A percentile compares a stretch with the other conserved stretches of the same genome.
phyloP scores from a whole-genome alignment of 2,113 vertebrate species.

The Tupaia chinensis region DNA sequence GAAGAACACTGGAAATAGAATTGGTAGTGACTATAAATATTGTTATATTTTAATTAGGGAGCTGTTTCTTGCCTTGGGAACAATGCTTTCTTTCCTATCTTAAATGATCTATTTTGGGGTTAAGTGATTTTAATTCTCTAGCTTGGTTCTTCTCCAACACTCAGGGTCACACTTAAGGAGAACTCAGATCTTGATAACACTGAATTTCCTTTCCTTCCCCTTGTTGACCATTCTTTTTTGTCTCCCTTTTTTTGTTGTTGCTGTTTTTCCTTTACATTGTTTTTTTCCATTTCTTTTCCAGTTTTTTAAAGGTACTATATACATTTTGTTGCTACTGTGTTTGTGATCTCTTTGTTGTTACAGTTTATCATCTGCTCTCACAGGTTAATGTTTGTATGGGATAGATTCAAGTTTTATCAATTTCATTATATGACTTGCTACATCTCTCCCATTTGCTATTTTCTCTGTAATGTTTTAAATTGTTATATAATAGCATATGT shows the following conservation, averaged over 20 bases:
- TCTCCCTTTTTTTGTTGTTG: neutral
- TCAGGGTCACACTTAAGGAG: neutral
- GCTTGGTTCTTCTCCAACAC: neutral
- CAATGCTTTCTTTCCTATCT: neutral
- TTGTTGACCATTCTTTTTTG: neutral
- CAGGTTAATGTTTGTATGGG: neutral
- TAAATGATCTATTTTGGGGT: neutral
- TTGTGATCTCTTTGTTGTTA: neutral
- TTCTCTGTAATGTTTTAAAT: conserved; percentile 22
- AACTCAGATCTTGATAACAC: neutral
- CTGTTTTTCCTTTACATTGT: neutral
- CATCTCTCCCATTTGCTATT: neutral
- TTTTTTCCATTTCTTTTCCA: neutral
- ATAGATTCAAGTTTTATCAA: conserved; percentile 12
- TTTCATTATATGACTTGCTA: neutral
- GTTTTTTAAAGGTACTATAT: neutral
- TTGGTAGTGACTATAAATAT: neutral
- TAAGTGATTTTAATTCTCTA: neutral
- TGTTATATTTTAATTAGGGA: neutral
- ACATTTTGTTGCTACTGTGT: neutral
- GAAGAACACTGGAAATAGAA: neutral
- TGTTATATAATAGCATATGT: neutral
- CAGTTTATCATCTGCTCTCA: neutral
- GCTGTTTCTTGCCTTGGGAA: neutral
- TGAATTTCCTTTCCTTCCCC: neutral